Evolutionary conservation across 1,140 invertebrate species (phyloP), one percentile per base, ranked within the genome.

Genomic region (Ceratina calcarata): DNA sequence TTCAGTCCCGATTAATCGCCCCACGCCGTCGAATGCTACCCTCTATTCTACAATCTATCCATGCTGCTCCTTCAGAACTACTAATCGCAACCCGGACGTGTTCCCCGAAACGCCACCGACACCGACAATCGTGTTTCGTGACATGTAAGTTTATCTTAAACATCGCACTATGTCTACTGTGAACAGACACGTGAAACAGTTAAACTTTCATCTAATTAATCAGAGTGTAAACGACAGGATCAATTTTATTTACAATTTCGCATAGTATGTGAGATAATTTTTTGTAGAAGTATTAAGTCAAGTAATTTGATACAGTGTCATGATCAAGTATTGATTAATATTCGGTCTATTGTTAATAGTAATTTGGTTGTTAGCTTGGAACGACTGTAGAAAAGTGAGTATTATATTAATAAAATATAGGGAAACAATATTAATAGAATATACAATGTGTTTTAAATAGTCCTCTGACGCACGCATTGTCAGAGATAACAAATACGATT

Each of bases 31-130:
- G 68, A 37, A 71, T 20, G 51, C 64, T 82, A 81, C 27, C 62
- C 78, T 70, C 81, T 53, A 57, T 70, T 75, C 82, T 78, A 58
- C 20, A 64, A 72, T 83, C 88, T 90, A 90, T 86, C 85, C 90
- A 90, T 91, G 90, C 90, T 82, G 78, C 58, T 87, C 81, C 86
- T 82, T 80, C 45, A 37, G 65, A 85, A 45, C 53, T 62, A 78
- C 51, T 49, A 62, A 58, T 68, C 57, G 10, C 7, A 82, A 37
- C 0, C 18, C 37, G 37, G 66, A 77, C 12, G 45, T 8, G 7
- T 55, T 45, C 51, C 3, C 37, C 49, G 32, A 68, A 61, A 3
- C 16, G 16, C 12, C 55, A 16, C 60, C 8, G 58, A 68, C 55
- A 16, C 45, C 8, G 58, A 76, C 6, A 27, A 68, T 37, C 4